Conservation (phyloP, 2,888 invertebrate species). For the Meandrusa payeni region DNA sequence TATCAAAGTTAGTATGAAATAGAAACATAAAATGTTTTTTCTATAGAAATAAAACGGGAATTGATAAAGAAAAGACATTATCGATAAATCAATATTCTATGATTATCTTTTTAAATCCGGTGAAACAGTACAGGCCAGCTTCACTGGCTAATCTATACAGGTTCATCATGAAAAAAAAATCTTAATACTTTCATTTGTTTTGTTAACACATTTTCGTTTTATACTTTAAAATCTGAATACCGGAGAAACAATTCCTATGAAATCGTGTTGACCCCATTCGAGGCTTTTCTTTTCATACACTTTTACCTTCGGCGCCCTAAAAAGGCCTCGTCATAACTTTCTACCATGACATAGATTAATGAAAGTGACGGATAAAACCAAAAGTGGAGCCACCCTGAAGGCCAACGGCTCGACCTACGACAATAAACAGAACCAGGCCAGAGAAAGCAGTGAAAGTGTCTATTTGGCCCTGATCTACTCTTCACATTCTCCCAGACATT, state of each 20-base stretch:
- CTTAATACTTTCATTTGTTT: too few species aligned
- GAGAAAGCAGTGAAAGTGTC: conserved; percentile 73
- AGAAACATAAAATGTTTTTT: too few species aligned
- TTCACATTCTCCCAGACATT: conserved; percentile 59
- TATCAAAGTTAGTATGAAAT: too few species aligned
- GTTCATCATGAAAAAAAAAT: too few species aligned
- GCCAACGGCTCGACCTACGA: conserved; percentile 62
- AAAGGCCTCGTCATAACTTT: conserved; percentile 54
- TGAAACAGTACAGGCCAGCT: too few species aligned
- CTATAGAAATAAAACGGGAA: too few species aligned
- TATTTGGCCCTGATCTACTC: conserved; percentile 68
- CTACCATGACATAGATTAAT: conserved; percentile 50
- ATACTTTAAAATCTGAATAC: too few species aligned
- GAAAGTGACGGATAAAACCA: conserved; percentile 72
- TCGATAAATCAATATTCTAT: too few species aligned
- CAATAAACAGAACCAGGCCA: conserved; percentile 56
- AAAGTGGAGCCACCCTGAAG: conserved; percentile 67
- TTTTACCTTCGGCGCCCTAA: conserved; percentile 47
- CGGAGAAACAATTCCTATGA: neutral
- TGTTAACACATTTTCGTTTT: too few species aligned
- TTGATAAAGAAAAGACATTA: too few species aligned
- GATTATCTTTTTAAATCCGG: too few species aligned
- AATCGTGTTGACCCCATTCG: conserved; percentile 9
- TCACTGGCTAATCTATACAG: too few species aligned
- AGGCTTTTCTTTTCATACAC: conserved; percentile 27